phyloP scores from a whole-genome alignment of 2,888 invertebrate species.

The Imbricaverruca yamaguchii region DNA sequence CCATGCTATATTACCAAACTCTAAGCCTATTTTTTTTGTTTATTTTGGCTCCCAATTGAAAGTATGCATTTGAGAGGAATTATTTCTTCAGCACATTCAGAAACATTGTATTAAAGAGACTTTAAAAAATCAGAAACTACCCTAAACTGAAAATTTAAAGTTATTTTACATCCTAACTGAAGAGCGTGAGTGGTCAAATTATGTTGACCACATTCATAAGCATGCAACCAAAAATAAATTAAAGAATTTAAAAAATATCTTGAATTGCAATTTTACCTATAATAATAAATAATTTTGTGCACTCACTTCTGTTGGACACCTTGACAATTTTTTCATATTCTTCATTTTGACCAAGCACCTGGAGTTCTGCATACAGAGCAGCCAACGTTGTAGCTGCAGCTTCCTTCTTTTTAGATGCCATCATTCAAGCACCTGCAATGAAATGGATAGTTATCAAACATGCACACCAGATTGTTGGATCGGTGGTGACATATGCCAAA shows the following conservation, averaged over 20 bases:
- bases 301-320: conserved; percentile 31
- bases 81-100: no score
- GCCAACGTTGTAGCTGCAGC: conserved; percentile 14
- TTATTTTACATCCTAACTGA: no score
- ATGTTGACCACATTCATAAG: not conserved
- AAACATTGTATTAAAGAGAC: no score
- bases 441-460: not conserved
- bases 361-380: conserved; percentile 28
- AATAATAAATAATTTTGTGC: not conserved
- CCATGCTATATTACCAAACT: no score
- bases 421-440: not conserved
- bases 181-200: not conserved
- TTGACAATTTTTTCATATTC: conserved; percentile 31
- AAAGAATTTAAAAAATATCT: not conserved
- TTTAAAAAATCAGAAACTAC: no score
- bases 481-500: no score
- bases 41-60: no score
- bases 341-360: conserved; percentile 28
- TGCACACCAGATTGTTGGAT: no score
- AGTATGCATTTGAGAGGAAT: no score
- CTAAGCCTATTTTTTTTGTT: no score
- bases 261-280: not conserved
- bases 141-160: no score
- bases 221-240: not conserved
- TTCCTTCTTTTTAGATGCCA: conserved; percentile 11